These are phyloP conservation scores for Lamellibrachia columna DNA, from an alignment of 2,888 invertebrate species.

Conservation along the genomic window DNA sequence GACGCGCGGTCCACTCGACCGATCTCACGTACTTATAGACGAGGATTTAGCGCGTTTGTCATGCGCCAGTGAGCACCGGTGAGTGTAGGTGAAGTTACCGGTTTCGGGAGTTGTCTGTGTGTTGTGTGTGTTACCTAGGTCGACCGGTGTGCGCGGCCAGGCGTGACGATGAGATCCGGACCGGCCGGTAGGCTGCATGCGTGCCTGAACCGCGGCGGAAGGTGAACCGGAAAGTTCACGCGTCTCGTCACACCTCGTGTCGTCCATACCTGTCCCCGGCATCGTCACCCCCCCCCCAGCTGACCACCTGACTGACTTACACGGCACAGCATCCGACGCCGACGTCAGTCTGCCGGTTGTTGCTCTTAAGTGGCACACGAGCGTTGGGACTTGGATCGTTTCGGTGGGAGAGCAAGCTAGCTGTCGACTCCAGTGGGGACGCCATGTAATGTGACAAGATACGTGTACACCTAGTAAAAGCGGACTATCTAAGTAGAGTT, in stretches of 20 bases:
- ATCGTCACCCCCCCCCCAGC: conserved; percentile 7
- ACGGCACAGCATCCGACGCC: neutral
- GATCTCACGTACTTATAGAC: neutral
- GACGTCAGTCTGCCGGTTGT: neutral
- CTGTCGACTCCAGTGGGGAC: conserved; percentile 9
- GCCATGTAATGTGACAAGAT: conserved; percentile 5
- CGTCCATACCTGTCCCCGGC: neutral
- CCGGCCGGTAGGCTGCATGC: conserved; percentile 6
- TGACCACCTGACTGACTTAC: conserved; percentile 6
- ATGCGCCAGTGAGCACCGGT: neutral
- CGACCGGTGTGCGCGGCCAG: neutral
- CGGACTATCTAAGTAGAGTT: conserved; percentile 10
- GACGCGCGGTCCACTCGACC: neutral
- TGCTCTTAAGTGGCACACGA: conserved; percentile 2
- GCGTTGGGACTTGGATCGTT: conserved; percentile 5
- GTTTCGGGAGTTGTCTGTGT: conserved; percentile 16
- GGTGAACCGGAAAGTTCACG: conserved; percentile 16
- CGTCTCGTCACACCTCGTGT: neutral
- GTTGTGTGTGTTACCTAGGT: conserved; percentile 13
- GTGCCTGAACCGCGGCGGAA: conserved; percentile 11
- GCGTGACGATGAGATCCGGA: conserved; percentile 11
- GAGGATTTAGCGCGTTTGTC: neutral
- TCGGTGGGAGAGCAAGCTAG: neutral
- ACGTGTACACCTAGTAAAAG: conserved; percentile 9
- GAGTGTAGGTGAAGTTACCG: neutral